Conservation (phyloP, 2,797 vertebrate species). For the Ceryle rudis region DNA sequence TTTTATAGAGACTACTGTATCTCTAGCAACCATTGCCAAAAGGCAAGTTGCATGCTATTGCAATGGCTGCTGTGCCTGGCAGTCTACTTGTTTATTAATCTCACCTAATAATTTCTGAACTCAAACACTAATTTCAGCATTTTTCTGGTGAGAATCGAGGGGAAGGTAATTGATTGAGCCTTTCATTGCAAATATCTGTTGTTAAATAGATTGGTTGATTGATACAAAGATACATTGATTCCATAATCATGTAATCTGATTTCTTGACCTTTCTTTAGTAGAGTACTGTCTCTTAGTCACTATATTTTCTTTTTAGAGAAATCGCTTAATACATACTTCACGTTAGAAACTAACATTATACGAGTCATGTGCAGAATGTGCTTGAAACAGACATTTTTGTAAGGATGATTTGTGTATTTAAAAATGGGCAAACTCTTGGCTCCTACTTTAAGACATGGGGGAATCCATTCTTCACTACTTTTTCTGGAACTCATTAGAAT, state of each 20-base stretch:
- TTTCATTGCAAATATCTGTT: neutral
- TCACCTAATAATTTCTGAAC: neutral
- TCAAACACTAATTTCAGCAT: neutral
- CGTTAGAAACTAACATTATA: neutral
- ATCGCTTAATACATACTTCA: neutral
- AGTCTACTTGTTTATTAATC: neutral
- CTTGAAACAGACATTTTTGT: neutral
- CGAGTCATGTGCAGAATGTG: neutral
- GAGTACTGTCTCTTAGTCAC: neutral
- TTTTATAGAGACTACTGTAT: neutral
- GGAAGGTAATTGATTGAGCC: neutral
- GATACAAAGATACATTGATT: neutral
- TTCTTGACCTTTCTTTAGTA: neutral
- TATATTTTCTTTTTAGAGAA: neutral
- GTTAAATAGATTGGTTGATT: too few species aligned
- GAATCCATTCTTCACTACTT: neutral
- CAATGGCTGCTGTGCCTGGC: neutral
- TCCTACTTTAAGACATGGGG: neutral
- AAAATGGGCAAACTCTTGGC: neutral
- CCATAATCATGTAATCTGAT: neutral
- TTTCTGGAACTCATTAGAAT: neutral
- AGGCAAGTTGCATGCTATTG: neutral
- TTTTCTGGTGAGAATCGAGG: neutral
- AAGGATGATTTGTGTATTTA: neutral
- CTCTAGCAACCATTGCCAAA: neutral